These are phyloP conservation scores for Alligator sinensis DNA, from an alignment of 2,113 vertebrate species.

Conservation along the genomic window DNA sequence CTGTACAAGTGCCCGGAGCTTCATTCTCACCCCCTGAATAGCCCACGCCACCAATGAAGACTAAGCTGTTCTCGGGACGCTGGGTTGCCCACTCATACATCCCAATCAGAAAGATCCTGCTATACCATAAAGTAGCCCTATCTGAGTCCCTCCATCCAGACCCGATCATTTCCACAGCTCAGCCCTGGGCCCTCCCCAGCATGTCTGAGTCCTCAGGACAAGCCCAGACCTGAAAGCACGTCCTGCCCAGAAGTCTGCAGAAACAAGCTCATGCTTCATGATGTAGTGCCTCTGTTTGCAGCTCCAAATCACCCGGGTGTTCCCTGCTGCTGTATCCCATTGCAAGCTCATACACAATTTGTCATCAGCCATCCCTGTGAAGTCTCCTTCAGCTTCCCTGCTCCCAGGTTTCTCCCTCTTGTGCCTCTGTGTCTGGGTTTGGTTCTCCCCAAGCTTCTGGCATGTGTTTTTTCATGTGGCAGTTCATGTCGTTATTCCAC, in stretches of 20 bases:
- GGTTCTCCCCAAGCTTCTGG: conserved; percentile 68
- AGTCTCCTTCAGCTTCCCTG: conserved; percentile 66
- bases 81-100: neutral
- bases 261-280: conserved; percentile 51
- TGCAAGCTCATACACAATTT: conserved; percentile 68
- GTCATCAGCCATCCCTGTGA: conserved; percentile 73
- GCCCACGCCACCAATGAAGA: too few relatives aligned
- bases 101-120: neutral
- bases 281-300: conserved; percentile 60
- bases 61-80: conserved; percentile 5
- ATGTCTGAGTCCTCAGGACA: conserved; percentile 30
- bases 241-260: neutral
- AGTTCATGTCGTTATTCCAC: conserved; percentile 76
- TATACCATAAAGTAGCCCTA: neutral
- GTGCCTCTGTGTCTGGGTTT: conserved; percentile 75
- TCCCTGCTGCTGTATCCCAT: conserved; percentile 71
- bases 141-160: conserved; percentile 41
- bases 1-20: too few relatives aligned
- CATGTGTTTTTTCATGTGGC: conserved; percentile 70
- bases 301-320: conserved; percentile 68
- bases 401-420: conserved; percentile 72
- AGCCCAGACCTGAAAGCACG: conserved; percentile 57
- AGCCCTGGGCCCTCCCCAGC: conserved; percentile 52
- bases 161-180: conserved; percentile 17
- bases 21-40: too few relatives aligned